Base-by-base conservation (phyloP, 2,113 vertebrate species). In the Alethe castanea region DNA sequence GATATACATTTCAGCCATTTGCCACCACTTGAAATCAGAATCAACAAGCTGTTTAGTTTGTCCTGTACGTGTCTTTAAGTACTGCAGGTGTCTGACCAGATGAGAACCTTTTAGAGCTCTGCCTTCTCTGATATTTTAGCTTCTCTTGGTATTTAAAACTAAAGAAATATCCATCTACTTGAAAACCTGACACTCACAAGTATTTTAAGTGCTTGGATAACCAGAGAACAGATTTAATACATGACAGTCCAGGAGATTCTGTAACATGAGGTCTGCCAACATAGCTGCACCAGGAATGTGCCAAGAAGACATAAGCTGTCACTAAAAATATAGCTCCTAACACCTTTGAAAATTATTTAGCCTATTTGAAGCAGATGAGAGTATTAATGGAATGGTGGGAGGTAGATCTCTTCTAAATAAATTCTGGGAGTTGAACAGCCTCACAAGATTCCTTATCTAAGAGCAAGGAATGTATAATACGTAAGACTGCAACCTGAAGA, bases 181-280 rank as follows among this genome's bases (percentile, higher is more conserved):
- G 29, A 0, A 5, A 83, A 38, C 42, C 56, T 94, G 74, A 96
- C 78, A 60, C 60, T 90, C 48, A 40, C 50, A 92, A 83, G 69
- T 88, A 95, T 96, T 97, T 95, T 92, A 96, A 95, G 90, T 88
- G 69, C 82, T 88, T 93, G 76, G 50, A 88, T 92, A 84, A 42
- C 42, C 82, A 92, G 57, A 78, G 92, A 92, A 83, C 28, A 90
- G 76, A 70, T 93, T 92, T 57, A 94, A 96, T 78, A 88, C 67
- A 88, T 84, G 82, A 86, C 88, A 95, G 94, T 94, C 69, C 88
- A 71, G n/a, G 72, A 94, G 48, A 78, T 74, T 90, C 88, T 96
- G 60, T 88, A 95, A 88, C 77, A 81, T 0, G 16, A 86, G 54
- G 31, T 86, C 88, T 96, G 93, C 88, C 92, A 96, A 67, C 61